Conservation (phyloP, 2,797 vertebrate genomes). For the Euphonia xanthogaster region DNA sequence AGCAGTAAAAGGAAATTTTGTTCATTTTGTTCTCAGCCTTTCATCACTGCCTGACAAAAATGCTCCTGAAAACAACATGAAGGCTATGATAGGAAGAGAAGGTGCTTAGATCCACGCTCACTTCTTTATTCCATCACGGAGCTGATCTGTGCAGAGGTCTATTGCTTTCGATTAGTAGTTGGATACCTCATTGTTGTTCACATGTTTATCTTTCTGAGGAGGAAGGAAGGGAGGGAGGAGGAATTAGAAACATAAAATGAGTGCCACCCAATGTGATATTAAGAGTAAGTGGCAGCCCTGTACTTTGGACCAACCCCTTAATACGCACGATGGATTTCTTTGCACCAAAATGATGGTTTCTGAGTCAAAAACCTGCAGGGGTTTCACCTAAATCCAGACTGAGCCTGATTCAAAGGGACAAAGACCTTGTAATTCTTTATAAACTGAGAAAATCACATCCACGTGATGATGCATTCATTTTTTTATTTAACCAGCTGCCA, state of each 20-base stretch:
- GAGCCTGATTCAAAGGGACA: background rate
- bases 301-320: background rate
- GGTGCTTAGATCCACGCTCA: background rate
- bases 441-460: background rate
- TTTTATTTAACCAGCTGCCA: background rate
- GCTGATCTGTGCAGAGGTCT: background rate
- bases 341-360: background rate
- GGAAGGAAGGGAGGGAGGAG: background rate
- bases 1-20: conserved; percentile 43
- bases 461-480: background rate
- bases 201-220: background rate
- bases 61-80: conserved; percentile 35
- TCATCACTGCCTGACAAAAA: conserved; percentile 45
- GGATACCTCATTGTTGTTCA: background rate
- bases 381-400: background rate
- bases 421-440: background rate
- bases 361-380: background rate
- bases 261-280: background rate
- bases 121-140: background rate
- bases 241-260: background rate
- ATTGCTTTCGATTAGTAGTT: background rate
- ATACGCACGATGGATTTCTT: background rate
- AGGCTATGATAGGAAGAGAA: conserved; percentile 12
- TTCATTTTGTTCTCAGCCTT: conserved; percentile 53
- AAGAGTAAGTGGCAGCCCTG: background rate